phyloP scores from a whole-genome alignment of 2,888 invertebrate genomes.

The Drosophila nigricruria region DNA sequence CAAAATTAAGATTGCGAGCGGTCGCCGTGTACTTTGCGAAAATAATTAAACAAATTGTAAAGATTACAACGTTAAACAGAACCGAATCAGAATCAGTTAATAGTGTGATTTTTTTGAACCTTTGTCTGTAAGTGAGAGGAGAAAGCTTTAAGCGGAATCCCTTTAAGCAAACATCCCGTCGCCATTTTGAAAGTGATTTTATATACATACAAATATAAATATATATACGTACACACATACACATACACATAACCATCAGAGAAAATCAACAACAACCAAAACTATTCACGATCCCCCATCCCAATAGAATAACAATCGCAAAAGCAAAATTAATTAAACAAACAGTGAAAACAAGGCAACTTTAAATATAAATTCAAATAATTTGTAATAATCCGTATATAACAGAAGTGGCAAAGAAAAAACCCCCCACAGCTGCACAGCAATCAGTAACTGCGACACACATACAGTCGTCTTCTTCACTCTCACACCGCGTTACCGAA shows the following conservation, averaged over 20 bases:
- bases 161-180: constrained; percentile 76
- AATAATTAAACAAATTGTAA: constrained; percentile 42
- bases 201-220: constrained; percentile 64
- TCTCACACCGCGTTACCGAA: constrained; percentile 49
- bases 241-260: constrained; percentile 45
- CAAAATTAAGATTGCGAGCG: constrained; percentile 29
- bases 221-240: constrained; percentile 52
- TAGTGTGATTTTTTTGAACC: constrained; percentile 80
- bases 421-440: constrained; percentile 63
- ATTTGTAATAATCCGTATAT: constrained; percentile 67
- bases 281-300: constrained; percentile 46
- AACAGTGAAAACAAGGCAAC: constrained; percentile 62
- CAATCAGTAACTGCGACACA: constrained; percentile 73
- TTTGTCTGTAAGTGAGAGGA: constrained; percentile 76
- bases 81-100: constrained; percentile 69
- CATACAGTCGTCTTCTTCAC: constrained; percentile 62
- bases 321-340: constrained; percentile 47
- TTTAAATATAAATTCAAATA: constrained; percentile 58
- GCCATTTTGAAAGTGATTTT: constrained; percentile 81
- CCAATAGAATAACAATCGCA: constrained; percentile 33
- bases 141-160: constrained; percentile 79
- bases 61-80: constrained; percentile 65
- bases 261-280: constrained; percentile 46
- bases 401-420: constrained; percentile 68
- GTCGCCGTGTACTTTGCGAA: constrained; percentile 66